These are phyloP conservation scores for Lonchura striata DNA, from an alignment of 2,113 vertebrate genomes.

Conservation along the genomic window DNA sequence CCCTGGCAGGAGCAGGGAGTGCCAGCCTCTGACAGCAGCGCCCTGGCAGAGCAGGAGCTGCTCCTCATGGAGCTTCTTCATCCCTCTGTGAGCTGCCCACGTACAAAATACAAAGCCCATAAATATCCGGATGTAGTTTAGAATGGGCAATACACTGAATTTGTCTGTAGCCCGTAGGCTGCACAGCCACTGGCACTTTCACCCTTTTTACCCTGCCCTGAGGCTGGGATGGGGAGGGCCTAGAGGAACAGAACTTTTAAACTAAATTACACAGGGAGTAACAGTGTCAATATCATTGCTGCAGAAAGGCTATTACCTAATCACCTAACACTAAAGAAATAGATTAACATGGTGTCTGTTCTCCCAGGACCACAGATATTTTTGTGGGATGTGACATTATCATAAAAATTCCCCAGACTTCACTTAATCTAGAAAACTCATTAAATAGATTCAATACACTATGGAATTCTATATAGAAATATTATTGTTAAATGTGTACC, in stretches of 20 bases:
- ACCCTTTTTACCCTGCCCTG: not conserved
- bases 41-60: rapidly evolving
- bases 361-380: conserved; percentile 42
- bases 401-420: conserved; percentile 66
- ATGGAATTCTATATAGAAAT: conserved; percentile 52
- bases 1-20: rapidly evolving
- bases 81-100: not conserved
- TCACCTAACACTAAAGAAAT: not conserved
- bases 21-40: rapidly evolving
- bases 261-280: not conserved
- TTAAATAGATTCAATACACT: conserved; percentile 52
- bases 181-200: not conserved
- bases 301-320: conserved; percentile 16
- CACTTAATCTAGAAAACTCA: conserved; percentile 62
- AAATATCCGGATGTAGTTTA: not conserved
- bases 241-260: not conserved
- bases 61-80: not conserved
- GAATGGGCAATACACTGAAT: rapidly evolving
- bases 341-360: conserved; percentile 30
- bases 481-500: conserved; percentile 37
- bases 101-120: not conserved
- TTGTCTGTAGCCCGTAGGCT: rapidly evolving
- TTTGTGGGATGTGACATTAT: conserved; percentile 39
- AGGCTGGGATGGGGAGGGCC: not conserved
- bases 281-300: conserved; percentile 2